A percentile compares a stretch with the other conserved stretches of the same genome.
Conservation (phyloP, 2,113 vertebrate genomes). For the Oenanthe melanoleuca region DNA sequence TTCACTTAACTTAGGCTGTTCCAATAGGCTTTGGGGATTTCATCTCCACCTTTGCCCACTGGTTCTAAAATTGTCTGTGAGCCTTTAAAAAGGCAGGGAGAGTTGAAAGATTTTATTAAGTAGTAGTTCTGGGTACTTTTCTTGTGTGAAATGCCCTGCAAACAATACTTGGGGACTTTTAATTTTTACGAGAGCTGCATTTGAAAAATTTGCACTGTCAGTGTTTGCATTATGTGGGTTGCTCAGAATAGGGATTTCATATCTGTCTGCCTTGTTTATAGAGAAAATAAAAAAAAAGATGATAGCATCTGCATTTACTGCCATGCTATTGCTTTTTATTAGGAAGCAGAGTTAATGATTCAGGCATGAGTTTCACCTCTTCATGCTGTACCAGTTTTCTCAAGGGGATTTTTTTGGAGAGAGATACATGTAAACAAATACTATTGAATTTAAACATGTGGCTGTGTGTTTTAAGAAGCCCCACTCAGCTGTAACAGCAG, state of each 20-base stretch:
- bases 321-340: neutral
- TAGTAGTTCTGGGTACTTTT: neutral
- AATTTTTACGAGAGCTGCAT: neutral
- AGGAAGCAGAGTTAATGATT: constrained; percentile 23
- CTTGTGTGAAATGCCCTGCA: neutral
- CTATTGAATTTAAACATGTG: neutral
- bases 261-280: neutral
- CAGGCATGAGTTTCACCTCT: neutral
- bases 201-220: neutral
- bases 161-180: neutral
- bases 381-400: neutral
- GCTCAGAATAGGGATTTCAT: neutral
- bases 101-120: neutral
- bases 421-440: constrained; percentile 10
- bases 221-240: neutral
- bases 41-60: neutral
- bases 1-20: neutral
- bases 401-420: neutral
- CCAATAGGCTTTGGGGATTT: neutral
- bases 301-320: neutral
- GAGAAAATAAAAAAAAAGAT: neutral
- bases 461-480: neutral
- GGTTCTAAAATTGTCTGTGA: neutral
- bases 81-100: neutral
- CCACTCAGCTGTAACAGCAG: neutral